Base-by-base conservation (phyloP, 2,888 invertebrate species). In the Pheosia tremula region DNA sequence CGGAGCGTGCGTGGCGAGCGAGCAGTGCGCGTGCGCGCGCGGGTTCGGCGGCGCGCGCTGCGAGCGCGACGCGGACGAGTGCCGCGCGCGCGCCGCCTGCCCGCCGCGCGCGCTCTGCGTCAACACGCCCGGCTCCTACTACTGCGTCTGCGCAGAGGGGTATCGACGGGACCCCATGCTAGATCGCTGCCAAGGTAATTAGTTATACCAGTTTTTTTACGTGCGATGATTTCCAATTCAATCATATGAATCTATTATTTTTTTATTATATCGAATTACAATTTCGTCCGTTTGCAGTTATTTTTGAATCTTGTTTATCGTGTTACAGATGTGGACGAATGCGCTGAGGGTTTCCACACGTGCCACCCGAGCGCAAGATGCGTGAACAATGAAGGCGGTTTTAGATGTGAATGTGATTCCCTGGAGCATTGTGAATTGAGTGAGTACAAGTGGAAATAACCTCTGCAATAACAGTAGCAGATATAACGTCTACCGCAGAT, bases 81-180 rank as follows among this genome's bases (percentile, higher is more conserved):
- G 98, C 91, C 68, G 93, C 95, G 24, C 94, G 72, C 95, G 95
- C 71, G 88, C 95, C 79, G 94, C 95, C 66, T 98, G 98, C 90
- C 96, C 96, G 73, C 94, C 95, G 72, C 95, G 96, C 74, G 97
- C 97, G 59, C 94, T 95, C 60, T 98, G 98, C 90, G 95, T 97
- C 88, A 98, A 98, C 91, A 97, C 97, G 95, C 97, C 97, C 54
- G 98, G 98, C 75, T 97, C 97, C 95, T 97, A 97, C 92, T 97
- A 97, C 88, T 98, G 98, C 90, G 96, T 97, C 77, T 98, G 98
- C 88, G 95, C 96, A 72, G 95, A 95, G 62, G 98, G 98, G 5
- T 98, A 96, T 90, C 94, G 95, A 36, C 80, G 86, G 43, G 86
- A 88, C 65, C 95, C 95, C 64, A 94, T 94, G 57, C 94, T 94